These are phyloP conservation scores for Leguminivora glycinivorella DNA, from an alignment of 1,140 invertebrate species.

Conservation along the genomic window DNA sequence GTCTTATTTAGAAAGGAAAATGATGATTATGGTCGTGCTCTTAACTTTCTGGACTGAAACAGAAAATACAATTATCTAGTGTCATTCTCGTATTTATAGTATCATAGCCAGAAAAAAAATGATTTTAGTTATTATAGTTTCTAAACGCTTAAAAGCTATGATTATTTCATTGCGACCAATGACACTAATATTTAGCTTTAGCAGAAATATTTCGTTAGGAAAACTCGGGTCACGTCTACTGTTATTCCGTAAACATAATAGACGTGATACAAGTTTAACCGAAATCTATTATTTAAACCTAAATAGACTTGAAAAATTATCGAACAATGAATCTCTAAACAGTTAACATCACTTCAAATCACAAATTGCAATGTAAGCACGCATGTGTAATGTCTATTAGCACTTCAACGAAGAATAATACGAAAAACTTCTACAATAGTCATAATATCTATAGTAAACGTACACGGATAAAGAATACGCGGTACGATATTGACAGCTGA, in stretches of 20 bases:
- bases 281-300: background rate
- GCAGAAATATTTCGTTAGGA: background rate
- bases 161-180: background rate
- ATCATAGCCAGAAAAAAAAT: no score
- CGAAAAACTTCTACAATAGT: constrained; percentile 31
- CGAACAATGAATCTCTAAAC: constrained; percentile 42
- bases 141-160: background rate
- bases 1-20: no score
- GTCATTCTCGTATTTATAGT: background rate
- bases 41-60: no score
- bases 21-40: no score
- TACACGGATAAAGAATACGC: no score
- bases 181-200: background rate
- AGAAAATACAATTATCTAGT: background rate
- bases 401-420: constrained; percentile 49
- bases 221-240: background rate
- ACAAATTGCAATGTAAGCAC: constrained; percentile 72
- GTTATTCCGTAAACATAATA: background rate
- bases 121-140: no score
- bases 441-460: constrained; percentile 7
- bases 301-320: constrained; percentile 11
- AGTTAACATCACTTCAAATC: constrained; percentile 67
- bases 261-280: constrained; percentile 8
- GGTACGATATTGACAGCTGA: no score
- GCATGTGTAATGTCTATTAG: constrained; percentile 68